Percentiles rank a stretch among this genome's conserved stretches.
These are phyloP conservation scores for Sebastes matsubarae DNA, from an alignment of 2,797 vertebrate genomes.

Conservation along the genomic window DNA sequence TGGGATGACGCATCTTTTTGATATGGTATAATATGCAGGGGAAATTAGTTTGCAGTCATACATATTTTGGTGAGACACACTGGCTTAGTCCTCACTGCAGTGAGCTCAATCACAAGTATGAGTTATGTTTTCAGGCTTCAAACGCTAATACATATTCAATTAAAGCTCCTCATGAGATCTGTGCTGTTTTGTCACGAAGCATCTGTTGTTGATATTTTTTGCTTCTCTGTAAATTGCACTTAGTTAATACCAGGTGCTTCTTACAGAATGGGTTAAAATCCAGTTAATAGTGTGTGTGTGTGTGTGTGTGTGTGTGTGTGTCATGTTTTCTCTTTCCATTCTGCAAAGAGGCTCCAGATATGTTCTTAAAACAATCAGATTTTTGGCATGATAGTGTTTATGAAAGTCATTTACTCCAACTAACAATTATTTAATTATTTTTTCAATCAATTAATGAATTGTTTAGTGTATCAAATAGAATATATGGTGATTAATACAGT, in stretches of 20 bases:
- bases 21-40: neutral
- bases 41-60: constrained; percentile 12
- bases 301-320: too few relatives aligned
- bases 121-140: neutral
- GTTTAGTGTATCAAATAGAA: neutral
- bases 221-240: constrained; percentile 7
- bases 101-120: neutral
- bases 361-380: neutral
- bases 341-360: neutral
- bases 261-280: neutral
- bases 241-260: neutral
- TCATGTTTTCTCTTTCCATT: neutral
- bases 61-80: neutral
- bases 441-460: neutral
- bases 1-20: constrained; percentile 30
- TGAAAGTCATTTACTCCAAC: neutral
- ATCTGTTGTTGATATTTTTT: neutral
- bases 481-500: neutral
- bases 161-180: neutral
- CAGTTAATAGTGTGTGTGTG: neutral
- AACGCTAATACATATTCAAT: neutral
- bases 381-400: neutral
- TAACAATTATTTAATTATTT: neutral
- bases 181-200: constrained; percentile 1
- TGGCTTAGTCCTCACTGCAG: neutral